Percentiles rank a stretch among this genome's conserved stretches.
Conservation (phyloP, 2,888 invertebrate genomes). For the Tiphia femorata region DNA sequence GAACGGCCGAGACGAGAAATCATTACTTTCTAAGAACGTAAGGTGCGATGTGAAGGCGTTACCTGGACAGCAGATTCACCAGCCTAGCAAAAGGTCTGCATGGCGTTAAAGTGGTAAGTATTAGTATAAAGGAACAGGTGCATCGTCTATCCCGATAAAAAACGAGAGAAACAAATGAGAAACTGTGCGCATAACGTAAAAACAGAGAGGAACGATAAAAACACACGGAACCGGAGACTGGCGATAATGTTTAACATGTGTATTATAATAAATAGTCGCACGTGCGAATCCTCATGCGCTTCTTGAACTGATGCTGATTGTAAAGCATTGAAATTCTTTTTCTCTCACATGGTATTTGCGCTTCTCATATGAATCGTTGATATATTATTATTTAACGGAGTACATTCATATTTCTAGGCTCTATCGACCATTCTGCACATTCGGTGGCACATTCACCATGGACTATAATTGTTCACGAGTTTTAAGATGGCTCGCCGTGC, state of each 20-base stretch:
- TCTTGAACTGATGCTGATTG: no score
- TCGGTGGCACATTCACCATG: not conserved
- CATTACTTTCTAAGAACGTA: slow-evolving; percentile 57
- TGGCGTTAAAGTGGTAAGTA: slow-evolving; percentile 68
- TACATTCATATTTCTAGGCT: no score
- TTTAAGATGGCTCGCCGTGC: slow-evolving; percentile 11
- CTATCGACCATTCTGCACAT: not conserved
- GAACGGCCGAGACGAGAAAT: slow-evolving; percentile 27
- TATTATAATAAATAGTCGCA: no score
- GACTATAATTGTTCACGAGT: no score
- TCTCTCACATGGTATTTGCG: no score
- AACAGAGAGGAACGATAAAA: slow-evolving; percentile 37
- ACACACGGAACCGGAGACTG: not conserved
- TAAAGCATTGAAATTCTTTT: no score
- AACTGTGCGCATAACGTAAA: slow-evolving; percentile 33
- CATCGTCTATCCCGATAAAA: slow-evolving; percentile 42
- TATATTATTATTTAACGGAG: no score
- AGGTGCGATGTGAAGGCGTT: slow-evolving; percentile 72
- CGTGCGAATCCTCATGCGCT: not conserved
- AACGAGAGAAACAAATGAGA: slow-evolving; percentile 33
- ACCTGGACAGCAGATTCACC: slow-evolving; percentile 95
- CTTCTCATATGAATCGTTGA: no score
- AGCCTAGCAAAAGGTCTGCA: slow-evolving; percentile 89
- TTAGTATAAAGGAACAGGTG: slow-evolving; percentile 66
- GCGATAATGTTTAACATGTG: not conserved